Base-by-base conservation (phyloP, 1,140 invertebrate genomes). In the Trichonephila inaurata region DNA sequence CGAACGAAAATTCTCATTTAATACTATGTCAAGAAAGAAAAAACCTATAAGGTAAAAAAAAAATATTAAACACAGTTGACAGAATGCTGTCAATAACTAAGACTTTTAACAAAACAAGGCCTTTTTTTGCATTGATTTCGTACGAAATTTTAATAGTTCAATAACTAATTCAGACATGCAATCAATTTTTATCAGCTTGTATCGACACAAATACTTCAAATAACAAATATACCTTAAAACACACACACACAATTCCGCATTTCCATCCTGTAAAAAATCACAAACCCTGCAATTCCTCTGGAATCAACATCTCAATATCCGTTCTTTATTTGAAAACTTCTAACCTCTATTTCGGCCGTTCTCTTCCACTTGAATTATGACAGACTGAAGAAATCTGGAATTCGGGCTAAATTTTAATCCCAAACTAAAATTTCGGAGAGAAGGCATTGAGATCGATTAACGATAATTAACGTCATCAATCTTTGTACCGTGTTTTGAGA, bases 381-480 rank as follows among this genome's bases (percentile, higher is more conserved):
- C 77, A 91, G 33, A 77, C n/a, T 60, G n/a, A 69, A 91, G 64
- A 69, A 91, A 61, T 66, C 18, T 81, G 61, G 24, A 60, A 40
- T 62, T 28, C 69, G 24, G 72, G 77, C 60, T 91, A 91, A 91
- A 91, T 83, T 81, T 91, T 91, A 64, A 85, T 61, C 81, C 90
- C 77, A 85, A 85, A 91, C 90, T 91, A 91, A 91, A 91, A 91
- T 91, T 91, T 91, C 44, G 66, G 90, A 61, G 44, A 77, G 69
- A 28, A 21, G 21, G 66, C 62, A 14, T 16, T 7, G 69, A 90
- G 90, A 91, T 91, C 90, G 90, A 91, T 91, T 91, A 91, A 91
- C 81, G 90, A 91, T 91, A 91, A 91, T 91, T 91, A 91, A 91
- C 90, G 90, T 61, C 90, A 91, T 91, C 90, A 91, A 91, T 91